Base-by-base conservation (phyloP, 1,140 invertebrate genomes). In the Proctacanthus coquilletti region DNA sequence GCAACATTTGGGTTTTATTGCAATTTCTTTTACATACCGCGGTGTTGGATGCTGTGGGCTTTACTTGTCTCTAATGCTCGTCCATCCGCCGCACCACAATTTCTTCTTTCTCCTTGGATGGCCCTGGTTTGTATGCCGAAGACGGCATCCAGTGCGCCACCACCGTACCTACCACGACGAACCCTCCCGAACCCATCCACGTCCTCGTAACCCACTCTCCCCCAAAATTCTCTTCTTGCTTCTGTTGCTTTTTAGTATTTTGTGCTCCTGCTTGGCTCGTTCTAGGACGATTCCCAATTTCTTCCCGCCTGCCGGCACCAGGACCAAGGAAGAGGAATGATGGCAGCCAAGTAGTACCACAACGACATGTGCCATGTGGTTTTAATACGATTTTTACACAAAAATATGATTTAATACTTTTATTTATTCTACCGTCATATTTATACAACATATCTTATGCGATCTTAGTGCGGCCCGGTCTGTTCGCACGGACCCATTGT, bases 1-100 rank as follows among this genome's bases (percentile, higher is more conserved):
- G 35, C 19, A 36, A 36, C 35, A 36, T 36, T 36, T 36, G 35
- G 35, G 14, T 36, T 36, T 36, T 36, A 36, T 36, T 36, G 20
- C 19, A 36, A 36, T 36, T 36, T 36, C 35, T 36, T 36, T 36
- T 36, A 23, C 35, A 23, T 36, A 9, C 35, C 31, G 31, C 13
- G 6, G 11, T 18, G 20, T 18, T 4, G 9, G 35, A 23, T 8
- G 15, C 18, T 19, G 15, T 27, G 23, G 23, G 23, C 13, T 9
- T 27, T 27, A 13, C 23, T 27, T 13, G 23, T 27, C 23, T 27
- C 23, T 27, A 27, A 27, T 27, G 13, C 23, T 27, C 23, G 23
- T 27, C 23, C 23, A 27, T 27, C 23, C 23, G 13, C 13, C 13
- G 8, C 23, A 27, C 23, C 23, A 13, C 23, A 27, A 27, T 27